Conservation (phyloP, 2,797 vertebrate species). For the Sylvilagus floridanus region DNA sequence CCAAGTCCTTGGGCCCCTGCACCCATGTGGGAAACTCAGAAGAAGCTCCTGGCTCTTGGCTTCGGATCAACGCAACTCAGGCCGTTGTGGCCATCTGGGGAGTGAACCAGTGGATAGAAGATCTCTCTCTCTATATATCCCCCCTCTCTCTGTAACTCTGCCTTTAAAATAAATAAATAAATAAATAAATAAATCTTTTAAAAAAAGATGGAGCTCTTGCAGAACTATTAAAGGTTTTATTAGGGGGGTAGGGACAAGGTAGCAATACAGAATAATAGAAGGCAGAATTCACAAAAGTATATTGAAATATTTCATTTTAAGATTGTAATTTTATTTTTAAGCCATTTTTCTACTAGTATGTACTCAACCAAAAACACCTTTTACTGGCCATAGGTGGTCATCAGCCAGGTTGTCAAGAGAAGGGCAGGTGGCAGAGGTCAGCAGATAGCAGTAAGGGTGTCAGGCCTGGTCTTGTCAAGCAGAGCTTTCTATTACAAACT, state of each 20-base stretch:
- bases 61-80: too few relatives aligned
- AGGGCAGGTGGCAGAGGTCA: neutral
- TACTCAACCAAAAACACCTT: neutral
- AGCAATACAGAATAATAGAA: neutral
- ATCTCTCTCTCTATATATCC: too few relatives aligned
- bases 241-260: neutral
- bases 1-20: too few relatives aligned
- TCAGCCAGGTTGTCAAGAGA: neutral
- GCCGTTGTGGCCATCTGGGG: too few relatives aligned
- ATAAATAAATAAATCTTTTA: too few relatives aligned
- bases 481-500: neutral
- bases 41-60: too few relatives aligned
- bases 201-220: neutral
- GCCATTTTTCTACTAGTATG: neutral
- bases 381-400: neutral
- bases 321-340: neutral
- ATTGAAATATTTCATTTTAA: conserved; percentile 2
- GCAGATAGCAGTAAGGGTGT: neutral
- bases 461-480: neutral
- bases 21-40: too few relatives aligned
- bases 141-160: too few relatives aligned
- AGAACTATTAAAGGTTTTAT: neutral
- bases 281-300: neutral
- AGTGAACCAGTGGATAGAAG: too few relatives aligned
- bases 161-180: too few relatives aligned